A percentile compares a stretch with the other conserved stretches of the same genome.
Conservation (phyloP, 2,888 invertebrate species). For the Tipula confusa region DNA sequence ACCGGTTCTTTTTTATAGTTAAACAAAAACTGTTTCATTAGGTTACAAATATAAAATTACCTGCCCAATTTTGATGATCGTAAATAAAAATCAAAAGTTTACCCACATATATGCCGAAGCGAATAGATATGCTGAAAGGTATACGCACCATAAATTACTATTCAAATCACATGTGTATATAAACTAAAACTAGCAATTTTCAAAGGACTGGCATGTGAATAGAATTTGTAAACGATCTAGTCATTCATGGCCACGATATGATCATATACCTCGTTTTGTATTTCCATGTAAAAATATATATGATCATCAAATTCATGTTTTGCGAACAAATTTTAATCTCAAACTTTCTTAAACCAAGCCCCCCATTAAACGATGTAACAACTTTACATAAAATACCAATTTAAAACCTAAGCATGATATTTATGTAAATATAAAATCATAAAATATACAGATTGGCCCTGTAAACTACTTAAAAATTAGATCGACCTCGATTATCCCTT, state of each 20-base stretch:
- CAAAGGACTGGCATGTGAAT: background rate
- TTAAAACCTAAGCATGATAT: no score
- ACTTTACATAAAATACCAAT: no score
- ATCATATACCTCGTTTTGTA: background rate
- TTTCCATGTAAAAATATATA: background rate
- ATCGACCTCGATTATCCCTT: no score
- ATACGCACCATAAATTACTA: background rate
- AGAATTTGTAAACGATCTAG: background rate
- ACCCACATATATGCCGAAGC: no score
- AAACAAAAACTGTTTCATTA: background rate
- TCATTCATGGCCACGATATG: background rate
- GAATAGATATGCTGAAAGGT: background rate
- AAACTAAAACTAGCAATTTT: background rate
- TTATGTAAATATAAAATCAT: no score
- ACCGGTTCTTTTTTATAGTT: background rate
- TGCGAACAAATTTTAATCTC: background rate
- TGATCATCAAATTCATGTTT: background rate
- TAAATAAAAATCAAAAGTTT: background rate
- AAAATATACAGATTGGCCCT: no score
- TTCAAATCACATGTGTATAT: background rate
- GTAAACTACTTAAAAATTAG: no score
- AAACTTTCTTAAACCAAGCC: no score
- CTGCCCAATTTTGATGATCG: background rate
- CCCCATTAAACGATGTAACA: no score
- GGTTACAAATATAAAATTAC: background rate